Evolutionary conservation across 2,888 invertebrate genomes (phyloP), one percentile per base, ranked within the genome.

Genomic region (Zelleria hepariella): DNA sequence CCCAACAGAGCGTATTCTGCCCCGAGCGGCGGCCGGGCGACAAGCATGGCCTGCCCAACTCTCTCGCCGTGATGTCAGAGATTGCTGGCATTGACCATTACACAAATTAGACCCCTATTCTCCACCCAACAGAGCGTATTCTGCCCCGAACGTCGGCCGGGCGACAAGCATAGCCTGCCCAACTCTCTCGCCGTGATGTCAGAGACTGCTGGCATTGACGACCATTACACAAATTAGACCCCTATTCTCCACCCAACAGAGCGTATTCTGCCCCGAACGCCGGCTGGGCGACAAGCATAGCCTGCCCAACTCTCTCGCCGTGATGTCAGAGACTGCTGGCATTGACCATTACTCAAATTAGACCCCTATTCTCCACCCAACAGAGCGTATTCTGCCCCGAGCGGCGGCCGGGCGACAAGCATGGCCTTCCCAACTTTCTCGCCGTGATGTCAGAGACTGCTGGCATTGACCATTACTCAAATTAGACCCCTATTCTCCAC

Each of bases 301-400:
- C 58, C 86, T 97, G 67, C 95, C 96, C 53, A 66, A 83, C 32
- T 88, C 92, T 53, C 93, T 95, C 80, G n/a, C n/a, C n/a, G n/a
- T n/a, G n/a, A n/a, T n/a, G n/a, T n/a, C n/a, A n/a, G n/a, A n/a
- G n/a, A n/a, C n/a, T n/a, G n/a, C n/a, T n/a, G n/a, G n/a, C n/a
- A n/a, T n/a, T n/a, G n/a, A n/a, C n/a, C n/a, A n/a, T n/a, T n/a
- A n/a, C n/a, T n/a, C n/a, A n/a, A n/a, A n/a, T n/a, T n/a, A n/a
- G n/a, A n/a, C n/a, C n/a, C n/a, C n/a, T n/a, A n/a, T n/a, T n/a
- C n/a, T n/a, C 2, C 4, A 51, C 48, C 8, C 21, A 7, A 48
- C 75, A 93, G 94, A 94, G 92, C 72, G 93, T 94, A 69, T 97
- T 93, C 84, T 96, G 95, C 80, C 92, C 94, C 64, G 96, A 97